Percentiles rank a stretch among this genome's conserved stretches.
Evolutionary conservation across 2,888 invertebrate genomes (phyloP).

Genomic region (Cantharis rufa): DNA sequence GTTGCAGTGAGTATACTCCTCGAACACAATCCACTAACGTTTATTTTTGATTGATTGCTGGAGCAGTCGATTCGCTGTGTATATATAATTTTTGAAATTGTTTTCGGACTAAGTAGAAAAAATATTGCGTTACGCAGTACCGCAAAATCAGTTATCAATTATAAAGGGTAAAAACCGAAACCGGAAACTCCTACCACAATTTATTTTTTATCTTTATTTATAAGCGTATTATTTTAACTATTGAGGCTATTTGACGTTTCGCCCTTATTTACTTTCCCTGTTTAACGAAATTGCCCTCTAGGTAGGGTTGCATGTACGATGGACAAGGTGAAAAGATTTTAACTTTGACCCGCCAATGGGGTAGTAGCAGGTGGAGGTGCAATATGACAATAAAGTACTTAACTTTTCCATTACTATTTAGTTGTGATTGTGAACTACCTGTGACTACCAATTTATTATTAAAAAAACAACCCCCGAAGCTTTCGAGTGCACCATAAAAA

Average conservation of each 20-base stretch:
- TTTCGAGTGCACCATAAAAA: neutral
- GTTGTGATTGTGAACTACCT: slow-evolving; percentile 41
- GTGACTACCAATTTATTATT: slow-evolving; percentile 22
- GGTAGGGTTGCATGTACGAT: slow-evolving; percentile 7
- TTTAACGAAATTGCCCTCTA: slow-evolving; percentile 18
- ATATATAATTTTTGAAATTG: neutral
- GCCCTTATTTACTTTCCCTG: slow-evolving; percentile 32
- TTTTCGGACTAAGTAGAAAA: neutral
- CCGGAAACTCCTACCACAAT: neutral
- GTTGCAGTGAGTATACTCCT: too few relatives aligned
- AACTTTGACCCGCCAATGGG: slow-evolving; percentile 46
- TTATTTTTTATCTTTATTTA: neutral
- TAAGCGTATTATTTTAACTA: neutral
- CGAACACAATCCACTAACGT: too few relatives aligned
- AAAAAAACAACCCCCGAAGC: neutral
- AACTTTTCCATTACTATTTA: slow-evolving; percentile 41
- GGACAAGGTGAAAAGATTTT: slow-evolving; percentile 27
- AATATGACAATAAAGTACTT: slow-evolving; percentile 44
- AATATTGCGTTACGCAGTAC: neutral
- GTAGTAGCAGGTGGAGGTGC: slow-evolving; percentile 48
- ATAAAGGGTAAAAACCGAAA: neutral
- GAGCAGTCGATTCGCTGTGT: too few relatives aligned
- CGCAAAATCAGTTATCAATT: neutral
- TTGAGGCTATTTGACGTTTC: slow-evolving; percentile 38
- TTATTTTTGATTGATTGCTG: neutral